These are phyloP conservation scores for Hypanus sabinus DNA, from an alignment of 2,113 vertebrate genomes.

Conservation along the genomic window DNA sequence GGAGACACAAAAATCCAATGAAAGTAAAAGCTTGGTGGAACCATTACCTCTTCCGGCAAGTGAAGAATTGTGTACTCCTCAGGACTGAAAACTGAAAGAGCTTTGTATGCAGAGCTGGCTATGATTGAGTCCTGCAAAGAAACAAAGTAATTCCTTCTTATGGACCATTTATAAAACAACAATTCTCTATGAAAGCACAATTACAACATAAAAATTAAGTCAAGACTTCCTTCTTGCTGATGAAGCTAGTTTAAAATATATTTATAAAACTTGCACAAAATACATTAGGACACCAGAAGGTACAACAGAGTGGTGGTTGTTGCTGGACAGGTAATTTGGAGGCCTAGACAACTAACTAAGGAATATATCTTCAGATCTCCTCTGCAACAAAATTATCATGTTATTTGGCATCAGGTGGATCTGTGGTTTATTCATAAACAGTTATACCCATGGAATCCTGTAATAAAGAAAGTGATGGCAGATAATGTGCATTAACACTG, in stretches of 20 bases:
- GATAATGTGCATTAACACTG: not conserved
- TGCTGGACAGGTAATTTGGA: not conserved
- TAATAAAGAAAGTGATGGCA: not conserved
- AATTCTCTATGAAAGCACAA: not conserved
- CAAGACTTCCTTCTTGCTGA: not conserved
- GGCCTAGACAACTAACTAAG: not conserved
- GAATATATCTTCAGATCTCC: not conserved
- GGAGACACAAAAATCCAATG: not conserved
- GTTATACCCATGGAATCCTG: not conserved
- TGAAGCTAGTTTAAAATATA: not conserved
- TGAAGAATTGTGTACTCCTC: slow-evolving; percentile 68
- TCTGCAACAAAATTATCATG: not conserved
- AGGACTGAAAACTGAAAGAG: slow-evolving; percentile 71
- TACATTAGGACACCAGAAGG: not conserved
- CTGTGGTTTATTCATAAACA: not conserved
- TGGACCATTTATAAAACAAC: not conserved
- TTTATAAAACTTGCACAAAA: not conserved
- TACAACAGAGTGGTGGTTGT: not conserved
- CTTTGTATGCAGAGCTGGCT: slow-evolving; percentile 73
- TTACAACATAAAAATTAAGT: not conserved
- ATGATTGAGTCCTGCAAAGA: slow-evolving; percentile 49
- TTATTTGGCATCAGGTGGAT: not conserved
- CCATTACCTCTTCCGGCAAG: slow-evolving; percentile 74
- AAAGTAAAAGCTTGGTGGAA: not conserved
- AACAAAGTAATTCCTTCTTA: not conserved